A percentile compares a stretch with the other conserved stretches of the same genome.
Evolutionary conservation across 2,113 vertebrate species (phyloP).

Genomic region (Anarhynchus alexandrinus): DNA sequence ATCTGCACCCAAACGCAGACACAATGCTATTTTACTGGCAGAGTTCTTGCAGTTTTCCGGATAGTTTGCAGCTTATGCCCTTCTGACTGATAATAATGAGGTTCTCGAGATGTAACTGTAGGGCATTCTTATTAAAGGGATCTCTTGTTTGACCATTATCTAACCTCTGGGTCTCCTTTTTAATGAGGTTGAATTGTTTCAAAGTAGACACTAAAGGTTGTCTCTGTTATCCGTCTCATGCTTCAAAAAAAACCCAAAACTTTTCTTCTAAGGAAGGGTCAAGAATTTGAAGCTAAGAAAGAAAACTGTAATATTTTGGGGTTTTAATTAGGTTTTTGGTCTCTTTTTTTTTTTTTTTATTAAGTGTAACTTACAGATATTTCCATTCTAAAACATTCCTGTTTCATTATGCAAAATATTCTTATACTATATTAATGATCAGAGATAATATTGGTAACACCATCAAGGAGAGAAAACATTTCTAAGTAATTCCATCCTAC

Average conservation of each 20-base stretch:
- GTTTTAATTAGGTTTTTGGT: not conserved
- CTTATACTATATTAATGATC: not conserved
- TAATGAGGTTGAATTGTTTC: not conserved
- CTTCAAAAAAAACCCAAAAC: not conserved
- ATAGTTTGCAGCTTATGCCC: not conserved
- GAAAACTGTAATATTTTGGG: not conserved
- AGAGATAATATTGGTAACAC: not conserved
- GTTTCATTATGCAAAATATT: not conserved
- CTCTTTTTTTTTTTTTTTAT: not conserved
- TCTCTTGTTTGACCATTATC: not conserved
- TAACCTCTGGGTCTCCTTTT: not conserved
- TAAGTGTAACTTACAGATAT: not conserved
- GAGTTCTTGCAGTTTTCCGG: not conserved
- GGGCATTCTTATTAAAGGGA: not conserved
- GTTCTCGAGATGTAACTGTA: not conserved
- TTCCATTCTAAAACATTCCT: not conserved
- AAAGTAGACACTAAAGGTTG: not conserved
- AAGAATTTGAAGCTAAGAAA: not conserved
- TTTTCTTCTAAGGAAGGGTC: not conserved
- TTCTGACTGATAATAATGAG: not conserved
- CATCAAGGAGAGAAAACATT: not conserved
- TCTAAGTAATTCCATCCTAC: not conserved
- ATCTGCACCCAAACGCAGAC: not conserved
- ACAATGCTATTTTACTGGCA: not conserved
- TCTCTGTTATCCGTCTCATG: not conserved